Base-by-base conservation (phyloP, 1,140 invertebrate genomes). In the Chironomus striatipennis region DNA sequence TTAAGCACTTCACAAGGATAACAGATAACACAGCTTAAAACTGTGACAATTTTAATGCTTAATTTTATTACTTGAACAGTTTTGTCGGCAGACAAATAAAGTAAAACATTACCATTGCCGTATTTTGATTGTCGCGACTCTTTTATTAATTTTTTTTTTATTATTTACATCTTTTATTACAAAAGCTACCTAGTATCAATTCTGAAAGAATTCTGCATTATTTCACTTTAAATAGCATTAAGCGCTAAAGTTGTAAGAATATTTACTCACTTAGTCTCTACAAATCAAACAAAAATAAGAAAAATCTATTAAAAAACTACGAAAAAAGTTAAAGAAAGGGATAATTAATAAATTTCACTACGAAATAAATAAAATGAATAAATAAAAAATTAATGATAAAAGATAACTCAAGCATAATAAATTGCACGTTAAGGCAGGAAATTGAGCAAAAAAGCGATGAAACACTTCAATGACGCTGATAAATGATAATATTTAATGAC, bases 401-500 rank as follows among this genome's bases (percentile, higher is more conserved):
- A 10, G 2, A 18, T 67, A 67, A 67, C 64, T 67, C 64, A 20
- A 67, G 64, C 64, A 67, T 67, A 67, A 67, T n/a, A 17, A 67
- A 67, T 67, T 70, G 18, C 65, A 70, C 20, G 10, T 20, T 70
- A 70, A 9, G 47, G 47, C 47, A 57, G 20, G 10, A 70, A 70
- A 70, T 21, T 70, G 65, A 70, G 65, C 65, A 20, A 70, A 67
- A 18, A 70, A 10, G 65, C 65, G 65, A 70, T 57, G 47, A 57
- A 34, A 57, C 47, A 57, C 47, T 57, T 57, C 47, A 70, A 70
- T 70, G 65, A 70, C 18, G 65, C 65, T 70, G 65, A 70, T 21
- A 57, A 57, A 57, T 57, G 47, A 57, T 57, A 10, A 20, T 70
- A 70, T 70, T 20, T 70, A 70, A 70, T 70, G 65, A 70, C 65